Evolutionary conservation across 2,888 invertebrate species (phyloP), one percentile per base, ranked within the genome.

Genomic region (Melinopterus prodromus): DNA sequence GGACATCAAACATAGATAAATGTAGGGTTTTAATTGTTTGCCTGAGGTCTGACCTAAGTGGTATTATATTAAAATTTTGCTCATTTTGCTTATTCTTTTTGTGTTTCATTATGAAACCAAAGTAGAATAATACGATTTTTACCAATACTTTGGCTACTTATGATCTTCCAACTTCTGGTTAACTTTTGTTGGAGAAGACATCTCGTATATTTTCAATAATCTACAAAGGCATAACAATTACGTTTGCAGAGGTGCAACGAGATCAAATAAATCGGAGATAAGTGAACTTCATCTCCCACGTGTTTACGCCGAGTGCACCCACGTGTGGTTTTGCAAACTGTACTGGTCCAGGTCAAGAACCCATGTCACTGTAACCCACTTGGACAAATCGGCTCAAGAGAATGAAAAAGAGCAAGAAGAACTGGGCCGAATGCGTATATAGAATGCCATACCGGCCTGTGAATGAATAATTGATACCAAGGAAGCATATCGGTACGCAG

Each of bases 181-280:
- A n/a, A n/a, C n/a, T n/a, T n/a, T n/a, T n/a, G n/a, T n/a, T n/a
- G n/a, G n/a, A n/a, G n/a, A 53, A 53, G 53, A 53, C 2, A 53
- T 2, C 12, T 12, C 53, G 12, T 53, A 2, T 53, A 53, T 53
- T 12, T 12, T 53, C 53, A 53, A 53, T 12, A 53, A 53, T 53
- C 53, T 53, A 12, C 53, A 53, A 9, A 53, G 5, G 53, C 53
- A 53, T 53, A 53, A 53, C 53, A 53, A 53, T 53, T 53, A 53
- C 12, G 53, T 7, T 4, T 53, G 53, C 2, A 6, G 53, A 53
- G 53, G 53, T 53, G 53, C 53, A 53, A 53, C 53, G 9, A 53
- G 53, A 53, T 53, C 53, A 53, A 53, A 53, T 53, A 53, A 53
- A 53, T 53, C 53, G 53, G 53, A 53, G 53, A 53, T 53, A 53